Evolutionary conservation across 2,888 invertebrate species (phyloP).

Genomic region (Patella pellucida): DNA sequence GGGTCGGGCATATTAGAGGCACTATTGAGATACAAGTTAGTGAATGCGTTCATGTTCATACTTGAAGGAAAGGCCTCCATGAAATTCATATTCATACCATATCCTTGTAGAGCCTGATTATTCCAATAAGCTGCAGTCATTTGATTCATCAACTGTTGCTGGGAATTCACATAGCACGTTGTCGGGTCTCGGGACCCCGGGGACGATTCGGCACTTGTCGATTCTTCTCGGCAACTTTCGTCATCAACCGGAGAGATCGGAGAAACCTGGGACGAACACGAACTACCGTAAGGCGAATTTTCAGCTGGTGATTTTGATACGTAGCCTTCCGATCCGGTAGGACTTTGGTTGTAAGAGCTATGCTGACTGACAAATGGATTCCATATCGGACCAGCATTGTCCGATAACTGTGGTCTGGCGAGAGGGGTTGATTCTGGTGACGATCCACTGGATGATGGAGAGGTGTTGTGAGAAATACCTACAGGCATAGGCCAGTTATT

Average conservation of each 20-base stretch:
- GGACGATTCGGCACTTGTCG: slow-evolving; percentile 12
- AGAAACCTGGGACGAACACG: slow-evolving; percentile 7
- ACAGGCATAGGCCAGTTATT: slow-evolving; percentile 1
- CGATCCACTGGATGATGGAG: slow-evolving; percentile 10
- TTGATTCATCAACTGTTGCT: slow-evolving; percentile 2
- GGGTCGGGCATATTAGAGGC: not conserved
- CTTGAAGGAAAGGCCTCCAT: slow-evolving; percentile 6
- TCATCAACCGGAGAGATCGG: slow-evolving; percentile 14
- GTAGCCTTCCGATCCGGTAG: not conserved
- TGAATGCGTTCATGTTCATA: not conserved
- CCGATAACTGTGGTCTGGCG: not conserved
- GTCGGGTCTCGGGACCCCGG: slow-evolving; percentile 13
- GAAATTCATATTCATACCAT: slow-evolving; percentile 6
- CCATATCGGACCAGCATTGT: slow-evolving; percentile 15
- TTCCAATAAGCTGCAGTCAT: slow-evolving; percentile 16
- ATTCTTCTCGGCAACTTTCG: not conserved
- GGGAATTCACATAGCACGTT: slow-evolving; percentile 10
- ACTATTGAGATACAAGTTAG: not conserved
- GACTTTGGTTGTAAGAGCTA: not conserved
- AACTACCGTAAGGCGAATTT: slow-evolving; percentile 17
- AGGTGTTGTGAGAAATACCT: slow-evolving; percentile 14
- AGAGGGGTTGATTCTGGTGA: not conserved
- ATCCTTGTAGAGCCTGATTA: not conserved
- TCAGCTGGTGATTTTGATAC: slow-evolving; percentile 20
- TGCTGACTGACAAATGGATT: slow-evolving; percentile 17